Evolutionary conservation across 2,888 invertebrate species (phyloP), one percentile per base, ranked within the genome.

Genomic region (Stomorhina lunata): DNA sequence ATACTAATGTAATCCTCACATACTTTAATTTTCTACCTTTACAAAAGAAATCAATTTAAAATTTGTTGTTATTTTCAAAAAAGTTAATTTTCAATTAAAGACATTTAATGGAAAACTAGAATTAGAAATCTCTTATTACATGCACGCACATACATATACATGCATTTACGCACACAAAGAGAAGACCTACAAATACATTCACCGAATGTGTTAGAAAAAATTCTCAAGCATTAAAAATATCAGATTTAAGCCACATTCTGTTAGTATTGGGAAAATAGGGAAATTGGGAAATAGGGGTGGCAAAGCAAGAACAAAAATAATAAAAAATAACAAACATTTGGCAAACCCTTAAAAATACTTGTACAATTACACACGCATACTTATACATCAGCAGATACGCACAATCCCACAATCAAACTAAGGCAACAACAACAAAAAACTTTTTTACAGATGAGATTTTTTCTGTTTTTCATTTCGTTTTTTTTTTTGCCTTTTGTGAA

Each of bases 51-150:
- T 15, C 27, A 61, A 77, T 43, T 61, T 22, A 32, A 9, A 43
- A 37, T 69, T 48, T 45, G n/a, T n/a, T 0, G 7, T 20, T 57
- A 55, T 37, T 55, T 20, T 15, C 15, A 53, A 76, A 43, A 77
- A 68, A 66, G 72, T 81, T 81, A 78, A 81, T 78, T 81, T 81
- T 69, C 73, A 48, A 73, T 73, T 73, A 53, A 81, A 81, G 59
- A 65, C 57, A 57, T 57, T 73, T 50, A 75, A 55, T 57, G 17
- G 10, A 69, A 75, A 55, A 34, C 53, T 53, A 25, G 50, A 75
- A 43, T 37, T 29, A 50, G 72, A 77, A 81, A 45, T 72, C 69
- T 75, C 72, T 32, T 7, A 72, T 72, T 66, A 71, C 72, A 27
- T 15, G 34, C n/a, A 3, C 53, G 48, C 1, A 32, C 27, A 59